Evolutionary conservation across 35 echinoderm and acorn worm species (phyloP), one percentile per base, ranked within the genome.

Genomic region (Stichopus chloronotus): DNA sequence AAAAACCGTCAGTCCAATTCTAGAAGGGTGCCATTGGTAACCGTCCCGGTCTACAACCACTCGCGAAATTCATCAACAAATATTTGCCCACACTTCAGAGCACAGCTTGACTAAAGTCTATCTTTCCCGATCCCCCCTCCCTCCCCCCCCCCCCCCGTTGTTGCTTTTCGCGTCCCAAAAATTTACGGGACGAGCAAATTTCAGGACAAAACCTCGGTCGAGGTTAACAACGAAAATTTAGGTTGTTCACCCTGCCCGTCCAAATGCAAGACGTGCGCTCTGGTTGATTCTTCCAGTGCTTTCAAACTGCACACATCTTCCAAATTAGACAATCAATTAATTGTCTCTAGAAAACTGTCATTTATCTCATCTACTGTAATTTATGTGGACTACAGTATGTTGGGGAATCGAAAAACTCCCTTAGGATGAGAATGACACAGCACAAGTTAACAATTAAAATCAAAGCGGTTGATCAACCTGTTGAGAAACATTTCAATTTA

Each of bases 391-490:
- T 63, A 1, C 84, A 87, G 84, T 63, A 87, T 19, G 12, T 87
- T 12, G 84, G 83, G 84, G 57, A 87, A 87, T 43, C 84, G 5
- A 57, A 87, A 87, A 87, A 16, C 19, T 21, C 84, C 4, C 55
- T 87, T 53, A 20, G 84, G 56, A 57, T 72, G 63, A 90, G 88
- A 90, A 90, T 90, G 88, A 76, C 88, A 71, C 60, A 52, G 52
- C 71, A 90, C 65, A 23, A 63, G 53, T 90, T 24, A 56, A 52
- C 88, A 74, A 90, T 90, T 56, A 77, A 90, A 76, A 90, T 63
- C 88, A 77, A 59, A 76, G 54, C 76, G 53, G 6, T 90, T 72
- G 61, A 72, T 5, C 61, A 90, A 90, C 71, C 71, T 5, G 68
- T 90, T 4, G 71, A 52, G 1, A 90, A 76, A 16, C 88, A 90